Percentiles rank a stretch among this genome's conserved stretches.
phyloP scores from a whole-genome alignment of 2,888 invertebrate genomes.

The Cerastoderma edule region DNA sequence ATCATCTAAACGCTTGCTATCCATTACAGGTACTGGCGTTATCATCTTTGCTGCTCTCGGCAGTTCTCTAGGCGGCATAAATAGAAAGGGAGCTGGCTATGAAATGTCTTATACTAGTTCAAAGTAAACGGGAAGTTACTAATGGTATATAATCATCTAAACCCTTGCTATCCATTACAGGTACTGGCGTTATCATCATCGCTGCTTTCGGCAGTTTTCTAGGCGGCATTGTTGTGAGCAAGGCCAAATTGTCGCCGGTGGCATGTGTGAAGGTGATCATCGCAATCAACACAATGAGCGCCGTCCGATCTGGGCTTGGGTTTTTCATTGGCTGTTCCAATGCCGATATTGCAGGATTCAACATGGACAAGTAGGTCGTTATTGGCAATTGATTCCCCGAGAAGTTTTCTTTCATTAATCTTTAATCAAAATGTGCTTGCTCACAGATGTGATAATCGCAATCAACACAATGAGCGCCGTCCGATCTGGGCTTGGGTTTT shows the following conservation, averaged over 20 bases:
- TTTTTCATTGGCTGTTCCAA: slow-evolving; percentile 68
- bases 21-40: slow-evolving; percentile 57
- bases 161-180: slow-evolving; percentile 60
- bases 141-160: too few species aligned
- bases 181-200: slow-evolving; percentile 57
- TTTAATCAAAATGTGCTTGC: too few species aligned
- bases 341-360: slow-evolving; percentile 58
- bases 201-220: slow-evolving; percentile 64
- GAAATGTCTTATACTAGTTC: too few species aligned
- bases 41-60: slow-evolving; percentile 64
- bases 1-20: too few species aligned
- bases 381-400: too few species aligned
- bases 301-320: slow-evolving; percentile 29
- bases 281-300: slow-evolving; percentile 28
- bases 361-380: slow-evolving; percentile 40
- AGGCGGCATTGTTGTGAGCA: slow-evolving; percentile 67
- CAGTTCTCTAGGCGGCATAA: slow-evolving; percentile 56
- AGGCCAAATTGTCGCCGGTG: slow-evolving; percentile 61
- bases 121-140: too few species aligned
- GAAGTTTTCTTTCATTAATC: too few species aligned
- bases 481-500: too few species aligned
- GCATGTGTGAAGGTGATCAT: slow-evolving; percentile 62
- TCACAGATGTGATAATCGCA: too few species aligned
- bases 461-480: too few species aligned
- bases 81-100: too few species aligned